A percentile compares a stretch with the other conserved stretches of the same genome.
These are phyloP conservation scores for Psix sp. DNA, from an alignment of 1,140 invertebrate species.

Conservation along the genomic window DNA sequence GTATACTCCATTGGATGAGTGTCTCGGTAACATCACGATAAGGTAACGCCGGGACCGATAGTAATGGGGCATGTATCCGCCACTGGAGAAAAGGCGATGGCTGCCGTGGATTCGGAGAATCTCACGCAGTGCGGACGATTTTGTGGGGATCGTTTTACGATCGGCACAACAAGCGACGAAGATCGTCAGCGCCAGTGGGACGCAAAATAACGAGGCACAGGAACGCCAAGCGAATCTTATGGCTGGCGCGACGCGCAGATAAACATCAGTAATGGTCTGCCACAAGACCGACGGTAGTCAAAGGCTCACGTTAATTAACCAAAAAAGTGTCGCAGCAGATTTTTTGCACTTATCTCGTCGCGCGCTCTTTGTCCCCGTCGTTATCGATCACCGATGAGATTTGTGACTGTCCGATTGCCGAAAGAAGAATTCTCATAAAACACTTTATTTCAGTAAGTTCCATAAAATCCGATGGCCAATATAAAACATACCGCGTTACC, in stretches of 20 bases:
- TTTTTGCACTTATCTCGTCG: slow-evolving; percentile 20
- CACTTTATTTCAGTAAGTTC: slow-evolving; percentile 39
- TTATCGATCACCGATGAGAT: slow-evolving; percentile 29
- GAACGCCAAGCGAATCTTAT: too few species aligned
- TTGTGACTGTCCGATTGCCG: slow-evolving; percentile 25
- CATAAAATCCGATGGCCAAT: slow-evolving; percentile 37
- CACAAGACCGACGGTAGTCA: slow-evolving; percentile 53
- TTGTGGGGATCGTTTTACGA: slow-evolving; percentile 67
- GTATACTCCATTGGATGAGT: slow-evolving; percentile 32
- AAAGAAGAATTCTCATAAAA: slow-evolving; percentile 47
- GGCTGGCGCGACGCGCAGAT: slow-evolving; percentile 46
- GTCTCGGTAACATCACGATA: slow-evolving; percentile 52
- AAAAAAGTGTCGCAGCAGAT: slow-evolving; percentile 62
- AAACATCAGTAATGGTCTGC: slow-evolving; percentile 62
- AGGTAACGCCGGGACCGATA: slow-evolving; percentile 37
- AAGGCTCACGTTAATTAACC: slow-evolving; percentile 70
- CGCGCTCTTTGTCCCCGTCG: background rate
- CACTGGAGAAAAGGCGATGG: slow-evolving; percentile 47
- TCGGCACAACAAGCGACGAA: slow-evolving; percentile 57
- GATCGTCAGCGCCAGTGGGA: slow-evolving; percentile 37
- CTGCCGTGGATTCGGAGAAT: slow-evolving; percentile 52
- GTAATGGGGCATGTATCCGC: slow-evolving; percentile 57
- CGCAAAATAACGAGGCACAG: slow-evolving; percentile 58
- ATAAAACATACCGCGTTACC: slow-evolving; percentile 39
- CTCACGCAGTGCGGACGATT: slow-evolving; percentile 51